Base-by-base conservation (phyloP, 2,888 invertebrate species). In the Acrocera orbiculus region DNA sequence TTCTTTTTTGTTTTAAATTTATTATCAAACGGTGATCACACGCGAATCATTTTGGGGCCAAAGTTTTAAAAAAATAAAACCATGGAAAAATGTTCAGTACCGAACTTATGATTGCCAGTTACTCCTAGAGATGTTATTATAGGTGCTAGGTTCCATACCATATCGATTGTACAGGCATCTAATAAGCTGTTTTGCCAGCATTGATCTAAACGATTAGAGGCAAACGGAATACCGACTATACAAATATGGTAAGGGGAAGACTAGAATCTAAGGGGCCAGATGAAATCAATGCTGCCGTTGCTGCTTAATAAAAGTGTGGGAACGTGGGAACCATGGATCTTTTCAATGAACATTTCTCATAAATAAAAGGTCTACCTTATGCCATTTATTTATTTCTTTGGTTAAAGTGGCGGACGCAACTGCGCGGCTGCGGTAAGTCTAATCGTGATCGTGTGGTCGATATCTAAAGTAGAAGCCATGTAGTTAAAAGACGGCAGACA, bases 231-330 rank as follows among this genome's bases (percentile, higher is more conserved):
- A 28, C 27, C 22, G 28, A 34, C 32, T 26, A 19, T 16, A 10
- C 27, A 34, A 28, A 28, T 28, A 19, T 16, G n/a, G 10, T 22
- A 22, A 34, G 28, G 34, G 23, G 28, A 27, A 34, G 27, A 23
- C 23, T 23, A 28, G 28, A 19, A 14, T 16, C 27, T 9, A 16
- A 8, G 27, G 16, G 34, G 22, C 13, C 15, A 16, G 34, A 34
- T 23, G 34, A 23, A 28, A 28, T 28, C 34, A 28, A 28, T 22
- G 28, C 9, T 10, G 28, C 16, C 28, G 28, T 28, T 28, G 34
- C 28, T 34, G 28, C 28, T 34, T 34, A 34, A 34, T 34, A 34
- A 34, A 34, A 34, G 34, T 34, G 34, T 34, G 34, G 34, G 34
- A 34, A 34, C 27, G 27, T n/a, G 34, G 28, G 34, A 27, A 34